Base-by-base conservation (phyloP, 2,888 invertebrate species). In the Plutella xylostella region DNA sequence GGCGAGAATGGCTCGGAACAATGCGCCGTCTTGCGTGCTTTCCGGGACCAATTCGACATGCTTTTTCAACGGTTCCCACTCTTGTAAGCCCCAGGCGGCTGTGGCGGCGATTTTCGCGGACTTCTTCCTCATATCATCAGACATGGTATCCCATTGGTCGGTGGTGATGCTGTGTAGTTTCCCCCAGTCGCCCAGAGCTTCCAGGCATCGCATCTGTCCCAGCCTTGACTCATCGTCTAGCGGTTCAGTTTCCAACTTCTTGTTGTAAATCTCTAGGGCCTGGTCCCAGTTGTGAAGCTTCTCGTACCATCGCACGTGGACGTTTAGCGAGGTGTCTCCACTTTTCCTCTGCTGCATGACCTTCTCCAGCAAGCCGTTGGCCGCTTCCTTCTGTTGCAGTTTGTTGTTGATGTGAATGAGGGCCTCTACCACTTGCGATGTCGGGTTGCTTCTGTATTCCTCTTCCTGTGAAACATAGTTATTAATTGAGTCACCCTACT, bases 261-360 rank as follows among this genome's bases (percentile, higher is more conserved):
- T 90, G 41, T 90, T 88, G 61, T 99, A 99, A 1, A 96, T 88
- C 50, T 90, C 88, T 34, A 98, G 79, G 0, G 99, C 99, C 65
- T 95, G 94, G 58, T 98, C 97, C 98, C 98, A 99, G 66, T 98
- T 97, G 73, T 99, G 98, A 1, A 99, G 83, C 72, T 99, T 98
- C 69, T 99, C 99, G 70, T 98, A 98, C 99, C 99, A 99, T 6
- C 96, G 87, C 39, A 98, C 96, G 71, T 94, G 91, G 0, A 90
- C 87, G n/a, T 82, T 71, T 0, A 85, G 57, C 49, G 79, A 84
- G 14, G 88, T 86, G 53, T 89, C 88, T 1, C 88, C 87, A 0
- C 89, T 88, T 50, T 88, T 90, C 20, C 91, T 88, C 60, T 92
- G 89, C 17, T 88, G 91, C 88, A 94, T 94, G 2, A 96, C 96